Conservation (phyloP, 2,797 vertebrate species). For the Mus minutoides region DNA sequence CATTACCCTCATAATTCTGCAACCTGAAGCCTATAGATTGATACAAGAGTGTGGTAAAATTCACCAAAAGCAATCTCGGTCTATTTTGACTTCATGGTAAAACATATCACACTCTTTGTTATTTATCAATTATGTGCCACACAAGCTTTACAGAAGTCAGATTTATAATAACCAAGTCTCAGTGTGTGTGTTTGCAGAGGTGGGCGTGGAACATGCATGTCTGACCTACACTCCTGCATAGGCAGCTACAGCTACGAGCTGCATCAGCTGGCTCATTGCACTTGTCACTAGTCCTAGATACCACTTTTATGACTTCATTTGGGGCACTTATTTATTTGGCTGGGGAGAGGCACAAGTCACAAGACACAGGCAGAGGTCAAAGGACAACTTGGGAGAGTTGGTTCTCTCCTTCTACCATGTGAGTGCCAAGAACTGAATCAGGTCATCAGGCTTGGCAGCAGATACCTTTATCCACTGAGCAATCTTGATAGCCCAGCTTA, state of each 20-base stretch:
- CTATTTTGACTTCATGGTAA: neutral
- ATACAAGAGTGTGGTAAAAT: neutral
- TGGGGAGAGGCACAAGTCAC: neutral
- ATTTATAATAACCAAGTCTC: neutral
- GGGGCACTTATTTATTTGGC: neutral
- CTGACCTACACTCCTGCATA: neutral
- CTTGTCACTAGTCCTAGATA: neutral
- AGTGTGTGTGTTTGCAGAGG: neutral
- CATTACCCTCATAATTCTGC: neutral
- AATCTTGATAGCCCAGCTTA: neutral
- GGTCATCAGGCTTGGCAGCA: neutral
- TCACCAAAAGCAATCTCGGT: neutral
- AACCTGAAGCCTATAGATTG: neutral
- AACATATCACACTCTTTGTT: neutral
- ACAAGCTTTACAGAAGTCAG: neutral
- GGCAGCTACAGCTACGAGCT: neutral
- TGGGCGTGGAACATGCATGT: neutral
- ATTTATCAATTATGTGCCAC: neutral
- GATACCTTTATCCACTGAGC: neutral
- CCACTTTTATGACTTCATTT: neutral
- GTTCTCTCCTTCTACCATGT: neutral
- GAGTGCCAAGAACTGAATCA: neutral
- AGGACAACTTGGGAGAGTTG: neutral
- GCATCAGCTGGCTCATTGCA: neutral
- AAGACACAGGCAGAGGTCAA: neutral